Base-by-base conservation (phyloP, 1,140 invertebrate genomes). In the Coptotermes formosanus region DNA sequence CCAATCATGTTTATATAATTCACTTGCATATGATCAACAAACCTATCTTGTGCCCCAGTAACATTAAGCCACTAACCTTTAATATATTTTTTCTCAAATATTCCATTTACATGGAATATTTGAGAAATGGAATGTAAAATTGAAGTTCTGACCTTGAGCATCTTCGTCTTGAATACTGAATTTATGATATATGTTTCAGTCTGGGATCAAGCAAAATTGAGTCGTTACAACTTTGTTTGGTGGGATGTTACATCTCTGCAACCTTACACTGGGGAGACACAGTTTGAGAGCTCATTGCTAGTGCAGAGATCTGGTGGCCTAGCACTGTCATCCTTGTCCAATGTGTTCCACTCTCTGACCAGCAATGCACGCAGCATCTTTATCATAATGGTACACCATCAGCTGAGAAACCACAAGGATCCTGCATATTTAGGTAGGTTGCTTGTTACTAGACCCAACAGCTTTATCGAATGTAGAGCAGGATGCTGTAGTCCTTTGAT, bases 281-380 rank as follows among this genome's bases (percentile, higher is more conserved):
- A 95, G 0, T 98, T 95, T 88, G 97, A 98, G 91, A 96, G 95
- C 90, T 97, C 96, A 0, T 90, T 98, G 82, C 91, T 98, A 91
- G 94, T 97, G 3, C 94, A 97, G 89, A 94, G 96, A 87, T 88
- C 89, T 44, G 96, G 96, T 32, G 92, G 93, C 14, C 90, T 98
- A 82, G 96, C 95, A 25, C 92, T 98, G 3, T 96, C 97, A 9
- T 98, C 97, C 0, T 91, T 98, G 44, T 93, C 94, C 32, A 98
- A 97, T 90, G 97, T 99, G 11, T 98, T 97, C 91, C 93, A 94
- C 85, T 98, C 97, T 7, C 92, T 99, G 23, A 98, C 97, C 0
- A 93, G 93, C 19, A 99, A 98, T 91, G 96, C 97, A 2, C 95
- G 96, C 89, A 94, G 94, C 55, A 97, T 99, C 87, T 98, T 97